Percentiles rank a stretch among this genome's conserved stretches.
Evolutionary conservation across 2,888 invertebrate species (phyloP).

Genomic region (Ectemnius continuus): DNA sequence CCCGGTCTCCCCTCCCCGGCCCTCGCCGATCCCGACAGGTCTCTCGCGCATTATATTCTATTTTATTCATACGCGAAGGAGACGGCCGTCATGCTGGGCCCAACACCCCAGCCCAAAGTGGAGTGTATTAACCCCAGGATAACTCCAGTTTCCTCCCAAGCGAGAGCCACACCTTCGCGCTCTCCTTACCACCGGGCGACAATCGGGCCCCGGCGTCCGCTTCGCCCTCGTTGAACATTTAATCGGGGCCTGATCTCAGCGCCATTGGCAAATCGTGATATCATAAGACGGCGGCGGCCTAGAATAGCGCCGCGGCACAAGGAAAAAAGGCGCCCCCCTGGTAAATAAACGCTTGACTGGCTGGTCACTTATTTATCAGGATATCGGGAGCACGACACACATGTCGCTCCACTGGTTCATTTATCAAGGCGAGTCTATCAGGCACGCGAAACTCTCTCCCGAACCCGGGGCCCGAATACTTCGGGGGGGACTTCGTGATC

Average conservation of each 20-base stretch:
- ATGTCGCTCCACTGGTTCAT: neutral
- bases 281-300: neutral
- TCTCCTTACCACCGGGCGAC: neutral
- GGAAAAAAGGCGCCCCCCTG: neutral
- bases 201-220: neutral
- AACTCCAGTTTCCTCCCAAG: slow-evolving; percentile 5
- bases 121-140: neutral
- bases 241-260: too few relatives aligned
- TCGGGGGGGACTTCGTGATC: too few relatives aligned
- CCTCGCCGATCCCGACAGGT: slow-evolving; percentile 36
- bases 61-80: slow-evolving; percentile 64
- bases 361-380: neutral
- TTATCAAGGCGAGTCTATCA: slow-evolving; percentile 2
- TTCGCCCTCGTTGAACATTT: neutral
- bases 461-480: too few relatives aligned
- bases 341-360: slow-evolving; percentile 3
- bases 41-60: slow-evolving; percentile 67
- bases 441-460: slow-evolving; percentile 50
- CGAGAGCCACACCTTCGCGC: slow-evolving; percentile 6
- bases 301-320: neutral
- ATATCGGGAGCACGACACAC: slow-evolving; percentile 1
- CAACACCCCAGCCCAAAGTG: slow-evolving; percentile 9
- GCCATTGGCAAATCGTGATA: too few relatives aligned
- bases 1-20: slow-evolving; percentile 27
- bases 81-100: slow-evolving; percentile 32